Conservation (phyloP, 2,797 vertebrate species). For the Orientallactaga sibirica region DNA sequence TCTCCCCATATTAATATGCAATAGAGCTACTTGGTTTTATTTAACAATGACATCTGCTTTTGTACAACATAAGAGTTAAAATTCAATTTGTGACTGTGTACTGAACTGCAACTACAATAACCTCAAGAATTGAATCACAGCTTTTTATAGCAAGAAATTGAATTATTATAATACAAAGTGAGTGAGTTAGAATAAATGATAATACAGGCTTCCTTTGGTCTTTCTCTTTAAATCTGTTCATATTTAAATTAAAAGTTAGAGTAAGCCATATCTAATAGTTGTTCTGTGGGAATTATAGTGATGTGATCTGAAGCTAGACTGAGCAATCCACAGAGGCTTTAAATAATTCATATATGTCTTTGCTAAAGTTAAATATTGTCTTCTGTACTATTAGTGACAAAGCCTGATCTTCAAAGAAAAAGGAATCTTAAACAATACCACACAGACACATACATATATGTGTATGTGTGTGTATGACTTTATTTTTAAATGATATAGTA, state of each 20-base stretch:
- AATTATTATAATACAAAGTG: constrained; percentile 17
- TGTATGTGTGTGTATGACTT: no score
- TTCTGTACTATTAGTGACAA: constrained; percentile 36
- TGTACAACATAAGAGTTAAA: constrained; percentile 3
- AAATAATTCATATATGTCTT: background rate
- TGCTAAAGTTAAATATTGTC: constrained; percentile 6
- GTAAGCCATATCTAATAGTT: constrained; percentile 11
- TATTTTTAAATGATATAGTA: background rate
- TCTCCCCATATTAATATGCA: background rate
- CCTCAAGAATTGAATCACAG: background rate
- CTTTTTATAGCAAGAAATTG: background rate
- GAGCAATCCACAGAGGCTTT: background rate
- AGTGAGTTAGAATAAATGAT: background rate
- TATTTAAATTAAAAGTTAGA: constrained; percentile 46
- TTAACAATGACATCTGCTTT: background rate
- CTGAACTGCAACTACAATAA: constrained; percentile 20
- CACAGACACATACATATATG: no score
- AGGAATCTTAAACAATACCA: background rate
- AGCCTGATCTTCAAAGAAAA: constrained; percentile 39
- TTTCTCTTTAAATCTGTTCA: constrained; percentile 47
- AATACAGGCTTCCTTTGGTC: background rate
- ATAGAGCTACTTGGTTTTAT: background rate
- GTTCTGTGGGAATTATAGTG: background rate
- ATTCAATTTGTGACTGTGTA: background rate
- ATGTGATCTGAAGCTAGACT: background rate